phyloP scores from a whole-genome alignment of 1,140 invertebrate species.

The Drosophila kohkoa region DNA sequence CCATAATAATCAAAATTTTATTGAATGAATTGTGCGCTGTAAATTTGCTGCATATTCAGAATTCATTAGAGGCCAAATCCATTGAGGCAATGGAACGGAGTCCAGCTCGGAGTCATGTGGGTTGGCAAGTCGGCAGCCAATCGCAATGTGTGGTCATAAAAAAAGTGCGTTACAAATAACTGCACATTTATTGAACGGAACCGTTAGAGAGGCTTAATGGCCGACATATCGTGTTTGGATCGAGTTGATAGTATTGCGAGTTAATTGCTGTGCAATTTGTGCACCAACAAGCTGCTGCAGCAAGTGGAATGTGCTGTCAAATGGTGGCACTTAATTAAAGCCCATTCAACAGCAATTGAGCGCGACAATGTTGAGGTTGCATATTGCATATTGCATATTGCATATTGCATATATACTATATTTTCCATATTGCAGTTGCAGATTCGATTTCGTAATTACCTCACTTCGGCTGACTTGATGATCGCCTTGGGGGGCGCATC shows the following conservation, averaged over 20 bases:
- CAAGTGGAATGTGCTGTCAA: constrained; percentile 72
- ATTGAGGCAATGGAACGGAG: constrained; percentile 45
- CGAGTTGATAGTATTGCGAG: constrained; percentile 31
- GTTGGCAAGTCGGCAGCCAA: constrained; percentile 22
- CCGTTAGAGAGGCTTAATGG: constrained; percentile 59
- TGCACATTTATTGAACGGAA: constrained; percentile 67
- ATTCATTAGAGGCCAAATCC: constrained; percentile 69
- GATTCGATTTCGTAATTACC: constrained; percentile 53
- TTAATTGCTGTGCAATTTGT: constrained; percentile 81
- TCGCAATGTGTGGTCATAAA: constrained; percentile 69
- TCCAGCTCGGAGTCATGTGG: not conserved
- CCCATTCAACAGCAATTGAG: constrained; percentile 53
- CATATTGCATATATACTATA: not conserved
- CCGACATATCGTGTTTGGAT: constrained; percentile 21
- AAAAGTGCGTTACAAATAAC: constrained; percentile 80
- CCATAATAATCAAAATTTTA: constrained; percentile 79
- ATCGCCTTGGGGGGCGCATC: constrained; percentile 83
- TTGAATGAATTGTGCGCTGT: constrained; percentile 79
- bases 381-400: not conserved
- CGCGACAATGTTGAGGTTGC: constrained; percentile 16
- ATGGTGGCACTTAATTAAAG: constrained; percentile 77
- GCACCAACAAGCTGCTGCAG: constrained; percentile 25
- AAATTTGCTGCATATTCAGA: constrained; percentile 52
- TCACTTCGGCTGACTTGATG: constrained; percentile 84
- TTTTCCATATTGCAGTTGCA: not conserved